Conservation (phyloP, 2,888 invertebrate genomes). For the Platycnemis pennipes region DNA sequence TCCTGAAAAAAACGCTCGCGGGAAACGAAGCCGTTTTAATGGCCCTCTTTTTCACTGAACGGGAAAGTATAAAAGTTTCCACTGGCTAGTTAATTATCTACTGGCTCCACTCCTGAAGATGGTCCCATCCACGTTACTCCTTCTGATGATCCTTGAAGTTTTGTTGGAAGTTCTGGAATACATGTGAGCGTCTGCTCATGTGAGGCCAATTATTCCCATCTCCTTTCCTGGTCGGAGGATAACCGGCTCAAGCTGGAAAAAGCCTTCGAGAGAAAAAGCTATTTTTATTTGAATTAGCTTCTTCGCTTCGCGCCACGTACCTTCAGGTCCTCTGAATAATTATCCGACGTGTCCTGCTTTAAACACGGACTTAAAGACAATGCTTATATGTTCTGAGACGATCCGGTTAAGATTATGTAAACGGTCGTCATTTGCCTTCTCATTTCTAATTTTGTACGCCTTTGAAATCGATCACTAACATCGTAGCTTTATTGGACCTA, state of each 20-base stretch:
- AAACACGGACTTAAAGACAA: background rate
- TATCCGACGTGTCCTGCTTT: background rate
- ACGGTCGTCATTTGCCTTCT: background rate
- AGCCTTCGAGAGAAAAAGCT: background rate
- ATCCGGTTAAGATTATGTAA: background rate
- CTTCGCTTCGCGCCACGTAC: constrained; percentile 6
- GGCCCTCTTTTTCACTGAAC: background rate
- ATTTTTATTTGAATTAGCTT: constrained; percentile 26
- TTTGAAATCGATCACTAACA: background rate
- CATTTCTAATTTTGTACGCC: background rate
- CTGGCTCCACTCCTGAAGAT: background rate
- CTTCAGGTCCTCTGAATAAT: constrained; percentile 19
- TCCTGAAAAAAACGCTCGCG: background rate
- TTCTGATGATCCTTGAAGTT: background rate
- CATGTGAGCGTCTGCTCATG: background rate
- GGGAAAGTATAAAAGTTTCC: background rate
- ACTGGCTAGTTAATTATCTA: background rate
- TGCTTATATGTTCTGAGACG: background rate
- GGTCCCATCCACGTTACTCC: background rate
- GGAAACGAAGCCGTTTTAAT: background rate
- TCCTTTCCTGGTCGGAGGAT: constrained; percentile 28
- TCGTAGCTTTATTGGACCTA: too few relatives aligned
- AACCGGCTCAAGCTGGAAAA: constrained; percentile 24
- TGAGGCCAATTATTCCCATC: constrained; percentile 27
- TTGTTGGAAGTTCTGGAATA: background rate